Base-by-base conservation (phyloP, 2,888 invertebrate species). In the Lasioglossum vierecki region DNA sequence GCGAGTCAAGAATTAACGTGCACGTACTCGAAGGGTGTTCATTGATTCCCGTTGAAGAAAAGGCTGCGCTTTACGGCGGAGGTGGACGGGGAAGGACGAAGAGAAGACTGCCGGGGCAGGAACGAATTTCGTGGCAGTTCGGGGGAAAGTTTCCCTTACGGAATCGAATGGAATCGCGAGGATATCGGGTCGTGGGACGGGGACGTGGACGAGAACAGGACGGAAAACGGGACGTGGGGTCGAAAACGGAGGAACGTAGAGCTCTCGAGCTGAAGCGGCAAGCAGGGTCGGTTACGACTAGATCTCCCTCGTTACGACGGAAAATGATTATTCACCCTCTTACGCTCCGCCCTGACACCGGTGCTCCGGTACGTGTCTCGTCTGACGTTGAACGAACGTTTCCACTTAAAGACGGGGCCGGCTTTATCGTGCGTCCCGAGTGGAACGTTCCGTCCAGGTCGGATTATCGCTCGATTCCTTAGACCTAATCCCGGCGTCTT, bases 241-340 rank as follows among this genome's bases (percentile, higher is more conserved):
- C 57, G 30, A 15, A 60, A 60, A 81, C 49, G 30, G n/a, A 81
- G 82, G 76, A 81, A 75, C 74, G 83, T 60, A n/a, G 68, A 63
- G 63, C 63, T 63, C 35, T 18, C 57, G 73, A 9, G n/a, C 15
- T 53, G 18, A 30, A 88, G 92, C 87, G 91, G 84, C 87, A 91
- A 89, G 88, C 84, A 86, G 90, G 89, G 88, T 90, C 88, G 91
- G 92, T 91, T 91, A 92, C 91, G 89, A 86, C 90, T 92, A 89
- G 92, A 92, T 93, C 90, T 91, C 86, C 86, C 91, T 93, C 91
- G 93, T 92, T 92, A 92, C 92, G 90, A 89, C 86, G 88, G 91
- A 91, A 93, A 93, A 93, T 93, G 92, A 93, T 93, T 93, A 93
- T 93, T 93, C 93, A 93, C 93, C 91, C 88, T 88, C 82, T 86